Percentiles rank a stretch among this genome's conserved stretches.
Conservation (phyloP, 2,888 invertebrate species). For the Horisme vitalbata region DNA sequence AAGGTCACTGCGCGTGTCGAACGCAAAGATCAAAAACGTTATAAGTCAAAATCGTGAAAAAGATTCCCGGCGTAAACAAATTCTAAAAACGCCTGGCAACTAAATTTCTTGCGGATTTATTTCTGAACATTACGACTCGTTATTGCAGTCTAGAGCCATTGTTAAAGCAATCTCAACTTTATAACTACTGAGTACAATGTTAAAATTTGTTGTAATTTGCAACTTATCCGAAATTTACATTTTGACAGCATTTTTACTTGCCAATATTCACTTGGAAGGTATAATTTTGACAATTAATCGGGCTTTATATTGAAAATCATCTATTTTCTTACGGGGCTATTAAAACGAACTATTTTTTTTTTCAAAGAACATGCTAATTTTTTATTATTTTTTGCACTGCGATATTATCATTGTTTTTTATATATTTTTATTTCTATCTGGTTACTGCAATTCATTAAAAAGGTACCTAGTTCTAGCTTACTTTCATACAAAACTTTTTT, state of each 20-base stretch:
- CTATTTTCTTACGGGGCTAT: too few species aligned
- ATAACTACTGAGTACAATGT: conserved; percentile 12
- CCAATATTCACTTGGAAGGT: too few species aligned
- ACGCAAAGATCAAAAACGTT: conserved; percentile 17
- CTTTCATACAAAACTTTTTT: too few species aligned
- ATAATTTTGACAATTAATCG: too few species aligned
- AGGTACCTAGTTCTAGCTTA: not conserved
- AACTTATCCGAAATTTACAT: too few species aligned
- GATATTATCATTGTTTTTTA: not conserved
- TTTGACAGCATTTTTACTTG: too few species aligned
- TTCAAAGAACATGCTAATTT: too few species aligned
- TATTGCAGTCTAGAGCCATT: conserved; percentile 9
- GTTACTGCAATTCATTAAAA: conserved; percentile 3
- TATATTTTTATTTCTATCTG: not conserved
- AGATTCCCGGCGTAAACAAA: conserved; percentile 32
- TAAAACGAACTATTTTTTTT: too few species aligned
- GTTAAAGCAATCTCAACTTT: conserved; percentile 31
- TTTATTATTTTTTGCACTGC: not conserved
- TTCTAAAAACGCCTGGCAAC: conserved; percentile 37
- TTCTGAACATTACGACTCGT: conserved; percentile 42
- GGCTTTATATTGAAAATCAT: too few species aligned
- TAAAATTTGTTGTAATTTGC: too few species aligned
- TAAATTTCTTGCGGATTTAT: conserved; percentile 43
- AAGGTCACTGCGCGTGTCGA: conserved; percentile 16
- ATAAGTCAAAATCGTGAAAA: conserved; percentile 24